Evolutionary conservation across 2,797 vertebrate genomes (phyloP).

Genomic region (Acrossocheilus wenchowensis): DNA sequence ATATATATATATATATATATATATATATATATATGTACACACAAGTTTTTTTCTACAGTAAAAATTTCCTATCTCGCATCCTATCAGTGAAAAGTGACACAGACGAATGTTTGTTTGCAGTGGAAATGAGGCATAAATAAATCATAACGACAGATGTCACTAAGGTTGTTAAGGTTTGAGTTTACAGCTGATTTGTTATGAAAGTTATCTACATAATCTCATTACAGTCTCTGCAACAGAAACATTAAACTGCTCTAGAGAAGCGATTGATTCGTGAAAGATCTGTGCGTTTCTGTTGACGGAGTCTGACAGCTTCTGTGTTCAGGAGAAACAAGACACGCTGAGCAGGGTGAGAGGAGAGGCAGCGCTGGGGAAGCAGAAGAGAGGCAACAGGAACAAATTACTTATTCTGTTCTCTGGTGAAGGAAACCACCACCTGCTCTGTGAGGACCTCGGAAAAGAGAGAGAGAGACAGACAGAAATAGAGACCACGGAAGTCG

Average conservation of each 20-base stretch:
- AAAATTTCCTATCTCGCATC: too few relatives aligned
- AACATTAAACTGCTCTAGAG: not conserved
- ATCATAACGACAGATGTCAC: not conserved
- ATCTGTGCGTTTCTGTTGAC: constrained; percentile 2
- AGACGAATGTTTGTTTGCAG: not conserved
- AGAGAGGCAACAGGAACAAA: constrained; percentile 37
- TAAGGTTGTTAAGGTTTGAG: not conserved
- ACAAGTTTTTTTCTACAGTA: too few relatives aligned
- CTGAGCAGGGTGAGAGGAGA: not conserved
- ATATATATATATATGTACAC: too few relatives aligned
- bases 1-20: too few relatives aligned
- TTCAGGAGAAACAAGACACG: not conserved
- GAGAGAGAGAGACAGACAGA: constrained; percentile 3
- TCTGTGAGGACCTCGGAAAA: constrained; percentile 16
- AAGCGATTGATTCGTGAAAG: constrained; percentile 1
- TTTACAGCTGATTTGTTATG: not conserved
- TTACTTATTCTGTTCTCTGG: constrained; percentile 26
- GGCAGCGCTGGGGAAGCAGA: constrained; percentile 9
- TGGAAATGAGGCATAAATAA: not conserved
- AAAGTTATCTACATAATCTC: not conserved
- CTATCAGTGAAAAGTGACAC: not conserved
- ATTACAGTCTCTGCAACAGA: not conserved
- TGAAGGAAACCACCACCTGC: constrained; percentile 30
- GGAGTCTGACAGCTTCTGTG: constrained; percentile 9
- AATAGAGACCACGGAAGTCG: constrained; percentile 1